Conservation (phyloP, 2,888 invertebrate species). For the Mycalesis mineus region DNA sequence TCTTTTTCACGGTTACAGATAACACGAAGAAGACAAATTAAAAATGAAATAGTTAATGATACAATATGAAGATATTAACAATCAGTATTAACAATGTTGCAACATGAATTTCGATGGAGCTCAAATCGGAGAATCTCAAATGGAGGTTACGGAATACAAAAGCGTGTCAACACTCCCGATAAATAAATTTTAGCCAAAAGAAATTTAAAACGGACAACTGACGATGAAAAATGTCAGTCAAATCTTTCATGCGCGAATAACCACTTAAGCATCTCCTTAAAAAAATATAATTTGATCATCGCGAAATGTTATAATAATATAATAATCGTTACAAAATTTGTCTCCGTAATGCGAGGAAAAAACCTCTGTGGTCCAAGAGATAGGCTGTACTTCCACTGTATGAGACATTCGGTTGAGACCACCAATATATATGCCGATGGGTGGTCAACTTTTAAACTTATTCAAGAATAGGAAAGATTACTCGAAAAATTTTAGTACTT, state of each 20-base stretch:
- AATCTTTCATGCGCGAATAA: slow-evolving; percentile 57
- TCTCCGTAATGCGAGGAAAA: slow-evolving; percentile 31
- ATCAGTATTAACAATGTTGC: background rate
- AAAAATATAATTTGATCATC: slow-evolving; percentile 55
- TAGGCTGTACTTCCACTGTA: background rate
- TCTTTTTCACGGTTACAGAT: too few species aligned
- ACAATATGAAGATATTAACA: background rate
- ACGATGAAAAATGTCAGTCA: slow-evolving; percentile 62
- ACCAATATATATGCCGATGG: too few species aligned
- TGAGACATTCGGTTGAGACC: background rate
- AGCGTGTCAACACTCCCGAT: slow-evolving; percentile 11
- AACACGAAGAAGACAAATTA: background rate
- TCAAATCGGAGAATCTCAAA: background rate
- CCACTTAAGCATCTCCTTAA: slow-evolving; percentile 51
- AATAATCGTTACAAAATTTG: slow-evolving; percentile 38
- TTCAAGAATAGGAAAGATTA: too few species aligned
- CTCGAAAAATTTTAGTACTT: too few species aligned
- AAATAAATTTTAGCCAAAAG: slow-evolving; percentile 23
- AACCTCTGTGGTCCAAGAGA: slow-evolving; percentile 16
- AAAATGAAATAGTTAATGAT: background rate
- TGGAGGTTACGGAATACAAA: slow-evolving; percentile 7
- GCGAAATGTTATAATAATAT: slow-evolving; percentile 49
- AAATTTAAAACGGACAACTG: slow-evolving; percentile 45
- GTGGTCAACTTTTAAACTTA: too few species aligned
- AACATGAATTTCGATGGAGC: background rate